phyloP scores from a whole-genome alignment of 1,140 invertebrate genomes.

The Melipona quadrifasciata region DNA sequence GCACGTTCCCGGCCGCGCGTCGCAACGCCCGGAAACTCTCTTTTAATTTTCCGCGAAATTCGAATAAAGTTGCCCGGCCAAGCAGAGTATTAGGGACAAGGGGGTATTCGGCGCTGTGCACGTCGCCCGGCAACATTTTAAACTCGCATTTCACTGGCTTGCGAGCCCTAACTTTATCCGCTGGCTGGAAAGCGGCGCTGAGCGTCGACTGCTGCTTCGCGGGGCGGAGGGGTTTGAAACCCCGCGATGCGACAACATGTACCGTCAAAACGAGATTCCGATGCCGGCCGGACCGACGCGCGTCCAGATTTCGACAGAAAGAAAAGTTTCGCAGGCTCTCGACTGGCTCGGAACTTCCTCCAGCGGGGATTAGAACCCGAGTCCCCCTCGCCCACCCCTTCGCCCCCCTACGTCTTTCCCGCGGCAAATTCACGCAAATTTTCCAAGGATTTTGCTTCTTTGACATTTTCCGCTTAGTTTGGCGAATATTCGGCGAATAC shows the following conservation, averaged over 20 bases:
- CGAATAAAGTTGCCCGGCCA: slow-evolving; percentile 74
- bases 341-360: slow-evolving; percentile 23
- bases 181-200: neutral
- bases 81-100: slow-evolving; percentile 56
- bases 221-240: slow-evolving; percentile 51
- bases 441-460: neutral
- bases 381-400: neutral
- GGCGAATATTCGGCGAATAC: no score
- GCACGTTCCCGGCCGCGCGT: slow-evolving; percentile 49
- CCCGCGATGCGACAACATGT: slow-evolving; percentile 67
- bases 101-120: slow-evolving; percentile 51
- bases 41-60: slow-evolving; percentile 75
- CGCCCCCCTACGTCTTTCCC: no score
- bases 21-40: slow-evolving; percentile 56
- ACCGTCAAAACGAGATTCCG: slow-evolving; percentile 67
- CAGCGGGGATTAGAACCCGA: neutral
- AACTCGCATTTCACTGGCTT: slow-evolving; percentile 69
- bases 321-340: slow-evolving; percentile 46
- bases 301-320: slow-evolving; percentile 51
- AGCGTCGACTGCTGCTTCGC: no score
- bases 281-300: slow-evolving; percentile 52
- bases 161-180: slow-evolving; percentile 67
- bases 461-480: neutral
- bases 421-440: neutral
- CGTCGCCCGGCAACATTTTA: slow-evolving; percentile 66